Base-by-base conservation (phyloP, 2,113 vertebrate genomes). In the Tretioscincus oriximinensis region DNA sequence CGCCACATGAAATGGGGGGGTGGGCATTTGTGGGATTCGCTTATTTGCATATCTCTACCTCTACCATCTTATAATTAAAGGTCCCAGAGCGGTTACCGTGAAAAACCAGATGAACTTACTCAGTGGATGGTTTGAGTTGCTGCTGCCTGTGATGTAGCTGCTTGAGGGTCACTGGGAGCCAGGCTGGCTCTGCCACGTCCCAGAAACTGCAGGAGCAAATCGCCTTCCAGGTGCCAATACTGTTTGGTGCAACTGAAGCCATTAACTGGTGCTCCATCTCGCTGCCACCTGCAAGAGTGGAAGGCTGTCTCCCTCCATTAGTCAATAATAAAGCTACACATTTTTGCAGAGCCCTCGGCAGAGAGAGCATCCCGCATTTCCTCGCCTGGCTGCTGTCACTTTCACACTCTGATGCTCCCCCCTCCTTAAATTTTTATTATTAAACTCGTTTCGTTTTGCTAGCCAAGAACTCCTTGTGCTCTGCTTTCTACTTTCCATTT, bases 271-370 rank as follows among this genome's bases (percentile, higher is more conserved):
- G 16, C 79, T 73, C 49, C 14, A 21, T 87, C 81, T 86, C 88
- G 88, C 83, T 20, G 4, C 61, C 14, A 20, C 85, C 92, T 84
- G 9, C 45, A n/a, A n/a, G n/a, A 81, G 81, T 88, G 35, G 2
- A 89, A 88, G 54, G 88, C 93, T 93, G 90, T 89, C 87, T 89
- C 78, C 60, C 75, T 84, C 80, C 83, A 22, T 87, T 80, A 87
- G 69, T 51, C 81, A 5, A 86, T 88, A 85, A 1, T 83, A 82
- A 92, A 89, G 83, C 31, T 51, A 81, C 80, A 41, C 76, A 75
- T 80, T 82, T 58, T 71, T 45, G 21, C 72, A 9, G 66, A 83
- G 76, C 1, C 24, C 78, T 58, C 54, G 68, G 71, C 68, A 20
- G 78, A 64, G 65, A 84, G 58, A 51, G 0, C 0, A 28, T 7